Base-by-base conservation (phyloP, 2,797 vertebrate species). In the Picus viridis region DNA sequence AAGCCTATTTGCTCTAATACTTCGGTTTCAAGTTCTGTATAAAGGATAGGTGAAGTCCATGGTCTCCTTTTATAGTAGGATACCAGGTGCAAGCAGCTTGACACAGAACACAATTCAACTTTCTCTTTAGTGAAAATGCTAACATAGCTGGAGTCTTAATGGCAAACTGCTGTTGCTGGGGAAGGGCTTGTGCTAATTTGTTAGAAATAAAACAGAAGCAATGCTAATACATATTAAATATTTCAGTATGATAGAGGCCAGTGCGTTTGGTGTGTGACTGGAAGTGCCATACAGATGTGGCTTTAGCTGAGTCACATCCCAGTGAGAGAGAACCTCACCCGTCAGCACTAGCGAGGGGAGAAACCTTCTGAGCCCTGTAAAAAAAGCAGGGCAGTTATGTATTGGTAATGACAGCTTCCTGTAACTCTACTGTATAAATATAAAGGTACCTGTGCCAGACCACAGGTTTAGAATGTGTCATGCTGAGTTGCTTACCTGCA, bases 1-100 rank as follows among this genome's bases (percentile, higher is more conserved):
- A 75, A 87, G 79, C 9, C 6, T 89, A 76, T 89, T 83, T 88
- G 83, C 62, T 93, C 69, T 89, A 51, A 34, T 72, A 30, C 84
- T 94, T 87, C 3, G 75, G 92, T 95, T 96, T 95, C 93, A 88
- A 74, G 90, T 94, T 95, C 75, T 77, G 12, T 83, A 47, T 64
- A 79, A 69, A 62, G 86, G 86, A 72, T 62, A 69, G 88, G 63
- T 96, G 59, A 92, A 88, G 71, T 80, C 75, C 75, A 47, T 34
- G 85, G 73, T 59, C 53, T 36, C 43, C 56, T 87, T 92, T 92
- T 88, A 61, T 69, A 88, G 89, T 32, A 83, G 95, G 83, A 75
- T 56, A 29, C 61, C 77, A 68, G 69, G 72, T 94, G 81, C 65
- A 86, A 72, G 91, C 67, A 86, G 43, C 6, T 5, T 74, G 16